Base-by-base conservation (phyloP, 2,888 invertebrate species). In the Drosophila borborema region DNA sequence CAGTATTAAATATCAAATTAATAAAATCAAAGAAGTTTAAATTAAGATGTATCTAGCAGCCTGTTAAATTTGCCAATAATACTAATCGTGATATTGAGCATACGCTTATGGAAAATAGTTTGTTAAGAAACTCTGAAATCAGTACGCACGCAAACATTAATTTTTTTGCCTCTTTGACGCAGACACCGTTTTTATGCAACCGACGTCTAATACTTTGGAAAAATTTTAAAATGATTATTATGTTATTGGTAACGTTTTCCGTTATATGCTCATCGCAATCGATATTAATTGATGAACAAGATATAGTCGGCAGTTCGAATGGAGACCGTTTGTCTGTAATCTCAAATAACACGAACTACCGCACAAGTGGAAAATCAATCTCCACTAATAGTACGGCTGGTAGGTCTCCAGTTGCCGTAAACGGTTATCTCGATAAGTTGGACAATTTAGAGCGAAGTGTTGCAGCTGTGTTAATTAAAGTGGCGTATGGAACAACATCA, bases 391-490 rank as follows among this genome's bases (percentile, higher is more conserved):
- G 59, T 5, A 78, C 79, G 54, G n/a, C 31, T 65, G 40, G 45
- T 41, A 63, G 66, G 18, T 61, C 82, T 36, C 49, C 79, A 12
- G 81, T 72, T 34, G 72, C 72, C 7, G 68, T 70, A 7, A 86
- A 93, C 68, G 92, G 91, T 62, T 94, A 94, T 84, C 90, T 95
- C 61, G 95, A 95, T 81, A 94, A 95, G 78, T 93, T 95, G 72
- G 94, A 94, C 81, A 92, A 93, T 81, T 92, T 95, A 81, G 95
- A 96, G 86, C 94, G 95, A 80, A 95, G 95, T 90, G 94, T 96
- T 45, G 95, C 95, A 9, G 96, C 96, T 28, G 95, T 96, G 59
- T 94, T 96, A 82, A 95, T 95, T 80, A 95, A 96, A 92, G 96
- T 96, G 51, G 95, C 95, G 0, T 95, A 95, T 84, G 95, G 95